A percentile compares a stretch with the other conserved stretches of the same genome.
These are phyloP conservation scores for Sebastes kiyomatsui DNA, from an alignment of 2,797 vertebrate genomes.

Conservation along the genomic window DNA sequence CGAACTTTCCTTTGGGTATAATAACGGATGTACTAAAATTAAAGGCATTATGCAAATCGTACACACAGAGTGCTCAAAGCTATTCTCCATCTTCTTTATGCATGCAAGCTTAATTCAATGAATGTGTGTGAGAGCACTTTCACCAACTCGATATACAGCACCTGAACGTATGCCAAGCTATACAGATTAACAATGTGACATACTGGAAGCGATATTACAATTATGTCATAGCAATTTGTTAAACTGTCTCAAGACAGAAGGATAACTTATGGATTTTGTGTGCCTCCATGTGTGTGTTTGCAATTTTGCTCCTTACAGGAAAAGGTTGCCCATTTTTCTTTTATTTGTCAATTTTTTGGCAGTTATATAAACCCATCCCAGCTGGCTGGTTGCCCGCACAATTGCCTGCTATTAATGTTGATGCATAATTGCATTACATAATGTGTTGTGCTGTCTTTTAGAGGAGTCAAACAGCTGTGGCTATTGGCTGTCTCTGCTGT, in stretches of 20 bases:
- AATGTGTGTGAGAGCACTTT: conserved; percentile 69
- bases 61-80: conserved; percentile 67
- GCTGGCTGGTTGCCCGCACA: conserved; percentile 78
- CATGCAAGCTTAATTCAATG: conserved; percentile 63
- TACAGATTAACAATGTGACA: conserved; percentile 73
- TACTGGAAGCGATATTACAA: conserved; percentile 72
- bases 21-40: conserved; percentile 68
- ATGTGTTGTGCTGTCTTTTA: conserved; percentile 71
- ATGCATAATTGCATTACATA: conserved; percentile 82
- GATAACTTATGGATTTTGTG: conserved; percentile 43
- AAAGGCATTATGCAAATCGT: conserved; percentile 77
- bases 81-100: conserved; percentile 77
- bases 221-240: conserved; percentile 76
- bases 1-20: conserved; percentile 68
- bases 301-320: conserved; percentile 39
- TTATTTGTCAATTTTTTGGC: conserved; percentile 65
- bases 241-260: conserved; percentile 50
- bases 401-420: conserved; percentile 80
- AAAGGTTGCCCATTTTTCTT: conserved; percentile 46
- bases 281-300: background rate
- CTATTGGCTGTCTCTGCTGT: conserved; percentile 49
- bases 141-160: conserved; percentile 63
- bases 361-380: conserved; percentile 79
- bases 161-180: conserved; percentile 69
- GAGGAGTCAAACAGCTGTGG: conserved; percentile 73